These are phyloP conservation scores for Vidua macroura DNA, from an alignment of 2,113 vertebrate genomes.

Conservation along the genomic window DNA sequence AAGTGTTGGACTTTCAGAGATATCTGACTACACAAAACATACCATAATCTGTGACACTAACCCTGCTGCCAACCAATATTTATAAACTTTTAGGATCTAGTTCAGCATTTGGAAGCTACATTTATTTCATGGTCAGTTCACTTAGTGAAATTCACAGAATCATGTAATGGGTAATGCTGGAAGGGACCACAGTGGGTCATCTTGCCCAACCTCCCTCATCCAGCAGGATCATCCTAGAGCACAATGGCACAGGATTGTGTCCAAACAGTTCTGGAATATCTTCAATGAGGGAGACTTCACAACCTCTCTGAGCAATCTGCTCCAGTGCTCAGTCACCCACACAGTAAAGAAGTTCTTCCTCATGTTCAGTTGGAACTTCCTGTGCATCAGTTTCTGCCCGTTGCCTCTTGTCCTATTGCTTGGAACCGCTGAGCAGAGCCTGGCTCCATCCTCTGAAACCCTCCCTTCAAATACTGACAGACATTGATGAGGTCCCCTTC, in stretches of 20 bases:
- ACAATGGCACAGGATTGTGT: background rate
- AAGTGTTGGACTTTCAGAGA: background rate
- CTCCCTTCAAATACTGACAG: background rate
- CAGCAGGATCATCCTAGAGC: background rate
- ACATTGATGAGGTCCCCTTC: background rate
- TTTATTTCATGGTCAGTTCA: background rate
- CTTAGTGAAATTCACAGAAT: background rate
- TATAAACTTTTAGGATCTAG: background rate
- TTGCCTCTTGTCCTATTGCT: background rate
- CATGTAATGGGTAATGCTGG: background rate
- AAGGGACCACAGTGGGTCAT: background rate
- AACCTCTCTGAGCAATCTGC: background rate
- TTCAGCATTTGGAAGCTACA: background rate
- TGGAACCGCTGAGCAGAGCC: background rate
- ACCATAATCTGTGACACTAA: background rate
- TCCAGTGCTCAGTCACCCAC: rapidly evolving
- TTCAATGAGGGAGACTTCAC: background rate
- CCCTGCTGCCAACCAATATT: background rate
- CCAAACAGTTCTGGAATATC: background rate
- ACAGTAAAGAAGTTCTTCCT: background rate
- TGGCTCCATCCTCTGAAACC: background rate
- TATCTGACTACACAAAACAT: background rate
- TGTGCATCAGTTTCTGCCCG: background rate
- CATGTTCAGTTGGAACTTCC: background rate
- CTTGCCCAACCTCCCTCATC: background rate